A percentile compares a stretch with the other conserved stretches of the same genome.
Conservation (phyloP, 2,113 vertebrate species). For the Nanorana parkeri region DNA sequence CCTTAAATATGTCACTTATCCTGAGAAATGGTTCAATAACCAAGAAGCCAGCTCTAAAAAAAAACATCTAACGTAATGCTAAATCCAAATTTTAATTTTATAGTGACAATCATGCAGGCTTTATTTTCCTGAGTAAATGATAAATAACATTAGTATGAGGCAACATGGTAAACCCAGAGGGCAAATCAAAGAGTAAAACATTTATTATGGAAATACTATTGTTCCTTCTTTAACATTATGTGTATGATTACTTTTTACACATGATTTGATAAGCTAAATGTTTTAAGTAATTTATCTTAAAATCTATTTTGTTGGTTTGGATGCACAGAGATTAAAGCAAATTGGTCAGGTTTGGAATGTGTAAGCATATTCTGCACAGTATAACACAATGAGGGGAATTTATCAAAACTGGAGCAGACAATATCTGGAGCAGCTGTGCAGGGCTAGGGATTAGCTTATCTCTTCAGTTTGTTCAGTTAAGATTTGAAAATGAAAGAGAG, state of each 20-base stretch:
- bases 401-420: too few species aligned
- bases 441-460: too few species aligned
- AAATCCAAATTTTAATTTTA: constrained; percentile 37
- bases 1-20: constrained; percentile 38
- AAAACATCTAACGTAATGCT: constrained; percentile 18
- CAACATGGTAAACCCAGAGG: constrained; percentile 5
- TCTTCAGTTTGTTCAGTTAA: too few species aligned
- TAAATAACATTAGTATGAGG: constrained; percentile 11
- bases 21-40: constrained; percentile 42
- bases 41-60: constrained; percentile 5
- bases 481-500: too few species aligned
- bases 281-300: too few species aligned
- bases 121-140: constrained; percentile 16
- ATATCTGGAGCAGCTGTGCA: too few species aligned
- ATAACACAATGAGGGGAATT: too few species aligned
- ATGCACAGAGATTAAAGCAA: too few species aligned
- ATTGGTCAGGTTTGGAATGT: too few species aligned
- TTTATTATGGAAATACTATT: neutral
- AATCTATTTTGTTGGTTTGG: too few species aligned
- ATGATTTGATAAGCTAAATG: neutral
- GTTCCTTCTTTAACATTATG: neutral
- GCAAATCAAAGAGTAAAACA: constrained; percentile 10
- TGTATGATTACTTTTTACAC: neutral
- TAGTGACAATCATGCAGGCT: neutral
- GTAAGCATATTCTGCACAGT: too few species aligned